Conservation (phyloP, 2,888 invertebrate species). For the Hylaea fasciaria region DNA sequence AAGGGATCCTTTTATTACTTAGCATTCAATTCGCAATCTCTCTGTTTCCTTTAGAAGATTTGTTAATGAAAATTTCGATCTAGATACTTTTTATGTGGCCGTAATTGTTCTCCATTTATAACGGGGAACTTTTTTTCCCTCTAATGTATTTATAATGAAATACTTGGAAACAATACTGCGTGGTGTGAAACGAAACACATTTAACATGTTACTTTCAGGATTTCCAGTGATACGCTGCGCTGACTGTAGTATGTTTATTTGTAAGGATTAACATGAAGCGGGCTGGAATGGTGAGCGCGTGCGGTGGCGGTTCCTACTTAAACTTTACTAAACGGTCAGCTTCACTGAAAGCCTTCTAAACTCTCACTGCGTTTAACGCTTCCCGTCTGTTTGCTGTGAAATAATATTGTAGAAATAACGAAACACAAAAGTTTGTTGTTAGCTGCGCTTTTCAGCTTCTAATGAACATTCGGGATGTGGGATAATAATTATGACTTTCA, state of each 20-base stretch:
- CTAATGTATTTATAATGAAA: not conserved
- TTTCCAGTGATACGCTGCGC: constrained; percentile 67
- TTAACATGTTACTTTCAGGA: constrained; percentile 65
- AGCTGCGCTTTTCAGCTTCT: constrained; percentile 21
- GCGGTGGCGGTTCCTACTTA: constrained; percentile 67
- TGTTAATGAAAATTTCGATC: constrained; percentile 52
- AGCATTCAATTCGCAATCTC: constrained; percentile 69
- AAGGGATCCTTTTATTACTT: constrained; percentile 74
- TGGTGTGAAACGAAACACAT: constrained; percentile 1
- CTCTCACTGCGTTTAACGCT: constrained; percentile 63
- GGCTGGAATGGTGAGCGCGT: constrained; percentile 60
- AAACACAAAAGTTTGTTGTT: constrained; percentile 43
- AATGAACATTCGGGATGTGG: constrained; percentile 1
- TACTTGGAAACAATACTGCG: not conserved
- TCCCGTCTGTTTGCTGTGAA: constrained; percentile 58
- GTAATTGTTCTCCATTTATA: constrained; percentile 16
- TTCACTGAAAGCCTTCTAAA: constrained; percentile 72
- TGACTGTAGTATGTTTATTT: constrained; percentile 71
- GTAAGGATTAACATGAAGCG: constrained; percentile 68
- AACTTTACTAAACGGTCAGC: constrained; percentile 76
- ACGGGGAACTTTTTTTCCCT: constrained; percentile 3
- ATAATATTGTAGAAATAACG: constrained; percentile 61
- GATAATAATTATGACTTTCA: constrained; percentile 2
- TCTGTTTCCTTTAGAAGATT: constrained; percentile 60
- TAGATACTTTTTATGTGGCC: constrained; percentile 17